A percentile compares a stretch with the other conserved stretches of the same genome.
These are phyloP conservation scores for Sarcoramphus papa DNA, from an alignment of 2,797 vertebrate genomes.

Conservation along the genomic window DNA sequence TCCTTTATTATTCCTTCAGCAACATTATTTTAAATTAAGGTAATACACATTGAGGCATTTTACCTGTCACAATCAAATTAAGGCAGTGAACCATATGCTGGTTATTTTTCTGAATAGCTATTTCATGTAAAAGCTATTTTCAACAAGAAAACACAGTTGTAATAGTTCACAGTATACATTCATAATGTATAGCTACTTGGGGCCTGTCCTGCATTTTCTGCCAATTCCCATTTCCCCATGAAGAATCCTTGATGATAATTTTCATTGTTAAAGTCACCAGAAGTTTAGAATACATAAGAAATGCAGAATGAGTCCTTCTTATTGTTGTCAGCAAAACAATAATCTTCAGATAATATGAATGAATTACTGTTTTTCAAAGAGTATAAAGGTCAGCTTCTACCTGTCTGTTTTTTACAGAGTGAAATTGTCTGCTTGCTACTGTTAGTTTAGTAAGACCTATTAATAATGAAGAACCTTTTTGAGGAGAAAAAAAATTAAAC, in stretches of 20 bases:
- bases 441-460: slow-evolving; percentile 15
- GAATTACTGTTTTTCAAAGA: not conserved
- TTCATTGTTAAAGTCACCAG: not conserved
- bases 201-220: not conserved
- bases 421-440: not conserved
- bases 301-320: not conserved
- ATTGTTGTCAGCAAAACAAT: not conserved
- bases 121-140: not conserved
- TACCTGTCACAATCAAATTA: not conserved
- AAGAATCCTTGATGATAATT: not conserved
- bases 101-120: not conserved
- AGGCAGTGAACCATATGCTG: not conserved
- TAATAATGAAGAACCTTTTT: slow-evolving; percentile 9
- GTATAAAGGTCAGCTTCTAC: slow-evolving; percentile 18
- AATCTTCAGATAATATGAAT: slow-evolving; percentile 1
- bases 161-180: not conserved
- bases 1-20: not conserved
- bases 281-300: not conserved
- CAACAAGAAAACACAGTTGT: not conserved
- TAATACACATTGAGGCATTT: not conserved
- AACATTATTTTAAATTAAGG: not conserved
- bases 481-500: not conserved
- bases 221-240: not conserved
- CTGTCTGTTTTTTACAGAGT: not conserved
- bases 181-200: not conserved